Evolutionary conservation across 2,113 vertebrate genomes (phyloP), one percentile per base, ranked within the genome.

Genomic region (Callipepla californica): DNA sequence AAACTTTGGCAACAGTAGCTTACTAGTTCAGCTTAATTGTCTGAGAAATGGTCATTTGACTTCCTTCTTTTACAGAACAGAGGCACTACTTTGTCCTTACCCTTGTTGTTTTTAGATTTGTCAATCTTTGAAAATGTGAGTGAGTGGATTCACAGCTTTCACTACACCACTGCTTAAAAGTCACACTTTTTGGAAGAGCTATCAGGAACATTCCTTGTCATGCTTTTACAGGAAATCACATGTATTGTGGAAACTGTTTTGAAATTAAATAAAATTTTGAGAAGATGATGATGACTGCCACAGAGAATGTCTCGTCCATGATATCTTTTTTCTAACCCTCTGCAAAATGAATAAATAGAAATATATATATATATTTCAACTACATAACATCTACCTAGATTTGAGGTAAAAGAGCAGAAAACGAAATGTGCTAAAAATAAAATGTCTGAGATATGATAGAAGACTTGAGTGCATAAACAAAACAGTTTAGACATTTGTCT

Each of bases 231-330:
- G 13, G 40, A 30, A 80, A 9, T 91, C 85, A 19, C 25, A 7
- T 62, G 40, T 40, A 36, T 40, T 40, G 25, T 77, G 50, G 55
- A 82, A 91, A 55, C 13, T 45, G 9, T 30, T 80, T 91, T 73
- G 63, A 91, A 87, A 91, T 87, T 10, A 85, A 91, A 87, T 30
- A 89, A 67, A 72, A 69, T 82, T 87, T 48, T 66, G 72, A 91
- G 58, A 85, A 66, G 45, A n/a, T 85, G 81, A 44, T 62, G 30
- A 62, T 66, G 50, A 19, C 58, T 87, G 40, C 30, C n/a, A 92
- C 10, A 8, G 30, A 75, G 53, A 40, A 19, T 44, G 21, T 89
- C 28, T 89, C 30, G 51, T 44, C 22, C 7, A 13, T 78, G 38
- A 69, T 57, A n/a, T 45, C 20, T 62, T 91, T 16, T 13, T 89